Evolutionary conservation across 2,888 invertebrate species (phyloP).

Genomic region (Chalcosyrphus nemorum): DNA sequence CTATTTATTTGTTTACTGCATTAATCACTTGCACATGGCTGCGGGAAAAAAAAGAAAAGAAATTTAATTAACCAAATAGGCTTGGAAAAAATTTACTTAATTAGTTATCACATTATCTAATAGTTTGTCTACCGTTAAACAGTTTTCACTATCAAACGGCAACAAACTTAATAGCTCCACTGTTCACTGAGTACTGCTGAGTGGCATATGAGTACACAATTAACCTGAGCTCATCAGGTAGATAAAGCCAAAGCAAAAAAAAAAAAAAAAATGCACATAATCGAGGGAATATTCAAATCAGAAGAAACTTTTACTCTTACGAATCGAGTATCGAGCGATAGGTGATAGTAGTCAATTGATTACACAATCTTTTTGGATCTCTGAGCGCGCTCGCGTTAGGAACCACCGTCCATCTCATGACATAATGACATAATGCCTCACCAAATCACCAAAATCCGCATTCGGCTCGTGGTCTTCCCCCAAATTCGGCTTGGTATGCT

Average conservation of each 20-base stretch:
- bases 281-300: constrained; percentile 31
- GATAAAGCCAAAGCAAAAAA: background rate
- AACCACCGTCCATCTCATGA: background rate
- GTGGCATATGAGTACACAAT: background rate
- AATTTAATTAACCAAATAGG: background rate
- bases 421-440: constrained; percentile 30
- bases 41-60: background rate
- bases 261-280: too few relatives aligned
- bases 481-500: background rate
- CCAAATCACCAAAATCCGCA: constrained; percentile 34
- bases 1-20: background rate
- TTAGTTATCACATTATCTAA: background rate
- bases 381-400: constrained; percentile 11
- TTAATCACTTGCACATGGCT: background rate
- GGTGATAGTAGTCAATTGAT: constrained; percentile 27
- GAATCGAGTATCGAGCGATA: constrained; percentile 3
- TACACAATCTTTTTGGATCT: constrained; percentile 20
- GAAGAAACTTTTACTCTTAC: constrained; percentile 53
- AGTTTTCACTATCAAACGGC: background rate
- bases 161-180: background rate
- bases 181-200: too few relatives aligned
- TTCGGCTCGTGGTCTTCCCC: constrained; percentile 21
- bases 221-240: constrained; percentile 10
- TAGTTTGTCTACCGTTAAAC: background rate
- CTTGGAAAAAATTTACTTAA: background rate